phyloP scores from a whole-genome alignment of 2,888 invertebrate genomes.

The Nowickia ferox region DNA sequence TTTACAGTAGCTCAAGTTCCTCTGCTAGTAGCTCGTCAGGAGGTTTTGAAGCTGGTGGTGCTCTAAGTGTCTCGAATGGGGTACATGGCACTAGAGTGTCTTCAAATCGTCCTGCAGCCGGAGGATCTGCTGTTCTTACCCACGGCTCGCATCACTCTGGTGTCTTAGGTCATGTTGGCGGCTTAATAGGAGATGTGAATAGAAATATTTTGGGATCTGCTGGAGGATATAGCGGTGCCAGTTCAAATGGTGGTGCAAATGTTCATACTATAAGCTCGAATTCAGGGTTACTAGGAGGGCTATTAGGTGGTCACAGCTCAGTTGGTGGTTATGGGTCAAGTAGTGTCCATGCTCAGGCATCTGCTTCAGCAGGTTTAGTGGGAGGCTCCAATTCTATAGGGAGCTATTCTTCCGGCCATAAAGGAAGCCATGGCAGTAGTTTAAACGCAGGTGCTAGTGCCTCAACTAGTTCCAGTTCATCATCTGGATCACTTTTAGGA shows the following conservation, averaged over 20 bases:
- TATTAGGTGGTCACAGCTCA: not conserved
- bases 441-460: not conserved
- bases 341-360: constrained; percentile 10
- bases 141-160: not conserved
- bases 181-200: constrained; percentile 9
- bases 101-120: not conserved
- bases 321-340: not conserved
- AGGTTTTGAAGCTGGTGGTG: not conserved
- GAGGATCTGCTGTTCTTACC: not conserved
- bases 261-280: not conserved
- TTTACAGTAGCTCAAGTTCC: not conserved
- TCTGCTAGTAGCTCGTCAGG: not conserved
- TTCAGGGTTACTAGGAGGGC: not conserved
- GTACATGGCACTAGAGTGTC: not conserved
- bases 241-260: not conserved
- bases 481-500: not conserved
- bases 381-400: constrained; percentile 30
- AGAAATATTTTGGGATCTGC: not conserved
- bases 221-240: not conserved
- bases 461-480: not conserved
- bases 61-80: not conserved
- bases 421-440: not conserved
- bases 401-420: not conserved
- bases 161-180: not conserved
- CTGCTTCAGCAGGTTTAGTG: not conserved